Percentiles rank a stretch among this genome's conserved stretches.
Evolutionary conservation across 2,888 invertebrate species (phyloP).

Genomic region (Priocnemis perturbator): DNA sequence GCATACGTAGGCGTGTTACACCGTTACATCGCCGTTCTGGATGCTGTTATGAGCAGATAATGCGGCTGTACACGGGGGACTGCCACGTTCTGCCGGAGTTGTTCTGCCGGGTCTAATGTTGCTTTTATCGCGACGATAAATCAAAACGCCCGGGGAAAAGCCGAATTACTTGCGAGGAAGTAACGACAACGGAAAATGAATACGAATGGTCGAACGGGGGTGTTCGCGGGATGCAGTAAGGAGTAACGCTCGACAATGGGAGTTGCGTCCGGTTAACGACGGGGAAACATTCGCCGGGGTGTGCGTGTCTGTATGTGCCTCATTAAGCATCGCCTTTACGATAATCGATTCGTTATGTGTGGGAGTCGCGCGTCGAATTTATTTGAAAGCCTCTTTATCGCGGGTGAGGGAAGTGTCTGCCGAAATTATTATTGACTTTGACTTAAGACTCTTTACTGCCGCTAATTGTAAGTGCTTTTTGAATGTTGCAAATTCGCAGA

Average conservation of each 20-base stretch:
- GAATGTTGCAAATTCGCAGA: too few relatives aligned
- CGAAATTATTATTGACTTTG: too few relatives aligned
- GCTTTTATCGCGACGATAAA: constrained; percentile 50
- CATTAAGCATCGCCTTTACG: too few relatives aligned
- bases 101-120: constrained; percentile 43
- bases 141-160: constrained; percentile 43
- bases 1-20: constrained; percentile 20
- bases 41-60: constrained; percentile 30
- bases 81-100: constrained; percentile 20
- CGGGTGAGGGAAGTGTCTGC: too few relatives aligned
- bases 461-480: too few relatives aligned
- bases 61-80: constrained; percentile 38
- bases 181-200: constrained; percentile 39
- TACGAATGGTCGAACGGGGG: constrained; percentile 34
- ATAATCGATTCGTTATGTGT: too few relatives aligned
- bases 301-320: too few relatives aligned
- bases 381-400: too few relatives aligned
- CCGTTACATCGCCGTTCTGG: constrained; percentile 30
- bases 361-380: too few relatives aligned
- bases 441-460: too few relatives aligned
- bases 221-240: not conserved
- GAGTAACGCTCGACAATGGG: constrained; percentile 7
- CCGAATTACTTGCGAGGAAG: constrained; percentile 40
- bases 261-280: too few relatives aligned
- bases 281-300: too few relatives aligned